Evolutionary conservation across 2,888 invertebrate genomes (phyloP).

Genomic region (Hybos culiciformis): DNA sequence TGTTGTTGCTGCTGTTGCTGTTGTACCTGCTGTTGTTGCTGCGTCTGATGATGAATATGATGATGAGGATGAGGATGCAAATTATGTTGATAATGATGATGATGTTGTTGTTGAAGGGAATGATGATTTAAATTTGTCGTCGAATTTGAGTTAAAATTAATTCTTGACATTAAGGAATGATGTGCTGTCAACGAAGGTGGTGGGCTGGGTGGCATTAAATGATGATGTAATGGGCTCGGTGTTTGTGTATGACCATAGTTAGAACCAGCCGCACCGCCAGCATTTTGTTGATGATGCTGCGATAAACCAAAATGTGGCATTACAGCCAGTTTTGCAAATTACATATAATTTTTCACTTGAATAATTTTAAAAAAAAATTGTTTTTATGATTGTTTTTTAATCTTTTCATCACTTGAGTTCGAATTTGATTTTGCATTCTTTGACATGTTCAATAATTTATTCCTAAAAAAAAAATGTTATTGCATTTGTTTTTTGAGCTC

Average conservation of each 20-base stretch:
- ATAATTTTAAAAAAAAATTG: neutral
- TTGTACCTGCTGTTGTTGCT: conserved; percentile 24
- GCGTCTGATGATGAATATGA: too few relatives aligned
- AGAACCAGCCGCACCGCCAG: conserved; percentile 33
- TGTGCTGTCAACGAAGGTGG: conserved; percentile 18
- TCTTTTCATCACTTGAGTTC: neutral
- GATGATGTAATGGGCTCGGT: conserved; percentile 56
- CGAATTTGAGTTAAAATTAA: conserved; percentile 1
- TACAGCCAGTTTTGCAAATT: conserved; percentile 6
- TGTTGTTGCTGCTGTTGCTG: conserved; percentile 22
- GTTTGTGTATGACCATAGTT: conserved; percentile 54
- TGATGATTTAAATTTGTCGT: too few relatives aligned
- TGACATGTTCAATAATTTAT: neutral
- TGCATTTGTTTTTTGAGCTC: neutral
- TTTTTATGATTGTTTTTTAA: neutral
- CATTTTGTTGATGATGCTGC: too few relatives aligned
- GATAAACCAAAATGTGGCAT: conserved; percentile 35
- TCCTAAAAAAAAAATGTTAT: neutral
- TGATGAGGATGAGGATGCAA: too few relatives aligned
- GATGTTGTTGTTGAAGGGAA: too few relatives aligned
- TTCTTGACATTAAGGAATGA: conserved; percentile 27
- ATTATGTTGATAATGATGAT: too few relatives aligned
- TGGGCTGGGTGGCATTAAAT: conserved; percentile 25
- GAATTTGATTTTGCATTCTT: neutral
- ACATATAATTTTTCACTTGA: neutral